These are phyloP conservation scores for Marcusenius ussheri DNA, from an alignment of 2,113 vertebrate species.

Conservation along the genomic window DNA sequence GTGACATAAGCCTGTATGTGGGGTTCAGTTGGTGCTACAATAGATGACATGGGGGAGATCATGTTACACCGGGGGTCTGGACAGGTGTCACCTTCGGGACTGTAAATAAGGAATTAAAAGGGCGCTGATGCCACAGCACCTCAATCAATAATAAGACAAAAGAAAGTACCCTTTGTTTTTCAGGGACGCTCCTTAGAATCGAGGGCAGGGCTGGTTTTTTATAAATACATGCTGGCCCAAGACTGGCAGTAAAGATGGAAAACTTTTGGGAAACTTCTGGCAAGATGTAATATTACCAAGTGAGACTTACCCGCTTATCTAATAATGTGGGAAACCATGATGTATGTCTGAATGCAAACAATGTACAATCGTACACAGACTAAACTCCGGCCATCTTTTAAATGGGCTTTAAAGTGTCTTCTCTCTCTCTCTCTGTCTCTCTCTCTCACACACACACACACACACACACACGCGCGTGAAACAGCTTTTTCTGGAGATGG, in stretches of 20 bases:
- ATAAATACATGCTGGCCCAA: neutral
- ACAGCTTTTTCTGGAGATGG: neutral
- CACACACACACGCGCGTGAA: neutral
- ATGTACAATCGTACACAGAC: neutral
- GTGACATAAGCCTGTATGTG: neutral
- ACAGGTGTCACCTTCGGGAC: neutral
- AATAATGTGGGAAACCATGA: slow-evolving; percentile 7
- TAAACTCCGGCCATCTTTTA: neutral
- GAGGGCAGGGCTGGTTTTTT: slow-evolving; percentile 4
- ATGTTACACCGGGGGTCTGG: neutral
- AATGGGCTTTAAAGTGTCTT: neutral
- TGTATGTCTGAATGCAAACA: slow-evolving; percentile 3
- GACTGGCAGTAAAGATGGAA: neutral
- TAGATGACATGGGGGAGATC: neutral
- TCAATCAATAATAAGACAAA: neutral
- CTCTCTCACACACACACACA: neutral
- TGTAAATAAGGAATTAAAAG: neutral
- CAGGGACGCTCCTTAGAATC: neutral
- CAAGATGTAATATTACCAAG: neutral
- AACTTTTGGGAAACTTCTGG: slow-evolving; percentile 2
- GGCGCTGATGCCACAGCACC: neutral
- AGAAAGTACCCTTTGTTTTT: slow-evolving; percentile 1
- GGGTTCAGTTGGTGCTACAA: neutral
- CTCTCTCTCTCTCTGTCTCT: too few species aligned
- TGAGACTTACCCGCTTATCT: neutral